Conservation (phyloP, 1,140 invertebrate species). For the Drepana arcuata region DNA sequence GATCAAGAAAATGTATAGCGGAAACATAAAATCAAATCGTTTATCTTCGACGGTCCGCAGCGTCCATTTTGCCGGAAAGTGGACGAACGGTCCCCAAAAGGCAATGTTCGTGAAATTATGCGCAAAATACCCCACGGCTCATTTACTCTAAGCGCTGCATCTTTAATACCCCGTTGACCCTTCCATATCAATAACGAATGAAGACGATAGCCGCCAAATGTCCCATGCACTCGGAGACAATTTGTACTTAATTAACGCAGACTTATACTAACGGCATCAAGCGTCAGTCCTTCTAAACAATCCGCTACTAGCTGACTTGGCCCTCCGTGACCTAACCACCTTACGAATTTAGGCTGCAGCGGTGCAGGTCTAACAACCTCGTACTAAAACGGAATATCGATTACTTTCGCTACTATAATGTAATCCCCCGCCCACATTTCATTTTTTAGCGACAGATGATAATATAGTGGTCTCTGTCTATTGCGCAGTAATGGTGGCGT, state of each 20-base stretch:
- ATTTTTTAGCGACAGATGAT: constrained; percentile 73
- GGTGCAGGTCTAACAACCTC: constrained; percentile 60
- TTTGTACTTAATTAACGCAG: too few species aligned
- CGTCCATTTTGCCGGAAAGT: too few species aligned
- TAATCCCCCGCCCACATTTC: constrained; percentile 72
- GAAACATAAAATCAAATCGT: constrained; percentile 15
- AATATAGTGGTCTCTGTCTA: constrained; percentile 67
- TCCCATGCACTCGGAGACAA: too few species aligned
- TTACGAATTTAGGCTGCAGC: constrained; percentile 60
- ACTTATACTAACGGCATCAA: too few species aligned
- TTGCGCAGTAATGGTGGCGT: constrained; percentile 26
- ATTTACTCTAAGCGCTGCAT: constrained; percentile 51
- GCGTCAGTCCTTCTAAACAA: too few species aligned
- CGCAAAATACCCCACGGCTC: constrained; percentile 54
- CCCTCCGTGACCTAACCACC: constrained; percentile 32
- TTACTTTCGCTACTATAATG: constrained; percentile 75
- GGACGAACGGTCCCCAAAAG: constrained; percentile 15
- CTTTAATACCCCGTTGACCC: constrained; percentile 47
- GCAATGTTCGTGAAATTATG: constrained; percentile 42
- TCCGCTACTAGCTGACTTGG: too few species aligned
- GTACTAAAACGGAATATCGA: constrained; percentile 74
- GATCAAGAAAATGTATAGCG: constrained; percentile 7
- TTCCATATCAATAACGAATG: constrained; percentile 41
- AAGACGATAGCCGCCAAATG: too few species aligned
- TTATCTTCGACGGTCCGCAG: constrained; percentile 17